Conservation (phyloP, 1,140 invertebrate species). For the Zophobas atratus region DNA sequence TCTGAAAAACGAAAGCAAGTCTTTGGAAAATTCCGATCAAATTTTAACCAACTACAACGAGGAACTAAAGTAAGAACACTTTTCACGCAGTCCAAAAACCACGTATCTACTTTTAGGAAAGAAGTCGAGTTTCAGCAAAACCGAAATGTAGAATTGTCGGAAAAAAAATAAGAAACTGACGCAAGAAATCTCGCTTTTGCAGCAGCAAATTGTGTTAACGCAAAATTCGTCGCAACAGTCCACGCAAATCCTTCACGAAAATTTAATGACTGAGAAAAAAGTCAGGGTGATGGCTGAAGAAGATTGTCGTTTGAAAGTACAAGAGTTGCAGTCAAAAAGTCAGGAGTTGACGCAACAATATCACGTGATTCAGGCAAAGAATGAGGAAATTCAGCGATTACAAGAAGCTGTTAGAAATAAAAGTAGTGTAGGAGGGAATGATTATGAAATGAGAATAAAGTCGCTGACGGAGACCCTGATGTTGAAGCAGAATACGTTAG, state of each 20-base stretch:
- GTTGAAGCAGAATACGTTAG: constrained; percentile 84
- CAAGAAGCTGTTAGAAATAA: constrained; percentile 52
- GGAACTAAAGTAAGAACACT: constrained; percentile 60
- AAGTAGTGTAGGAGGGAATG: constrained; percentile 50
- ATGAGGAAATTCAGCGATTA: constrained; percentile 55
- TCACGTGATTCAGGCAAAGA: constrained; percentile 48
- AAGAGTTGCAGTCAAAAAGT: constrained; percentile 72
- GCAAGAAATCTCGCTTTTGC: constrained; percentile 70
- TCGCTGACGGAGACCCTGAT: constrained; percentile 85
- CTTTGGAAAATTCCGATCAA: constrained; percentile 48
- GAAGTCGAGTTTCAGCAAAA: constrained; percentile 76
- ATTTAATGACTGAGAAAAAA: constrained; percentile 71
- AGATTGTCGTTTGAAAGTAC: constrained; percentile 71
- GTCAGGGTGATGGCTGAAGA: constrained; percentile 74
- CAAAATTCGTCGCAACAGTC: constrained; percentile 59
- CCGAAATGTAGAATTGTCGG: constrained; percentile 73
- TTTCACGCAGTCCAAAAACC: not conserved
- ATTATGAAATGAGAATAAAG: constrained; percentile 79
- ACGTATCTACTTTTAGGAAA: constrained; percentile 65
- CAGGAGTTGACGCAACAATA: constrained; percentile 70
- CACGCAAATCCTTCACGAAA: constrained; percentile 70
- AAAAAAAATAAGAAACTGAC: constrained; percentile 72
- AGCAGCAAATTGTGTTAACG: constrained; percentile 62
- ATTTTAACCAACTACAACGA: constrained; percentile 60
- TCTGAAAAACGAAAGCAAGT: constrained; percentile 56